Evolutionary conservation across 2,888 invertebrate species (phyloP).

Genomic region (Chrysomela aeneicollis): DNA sequence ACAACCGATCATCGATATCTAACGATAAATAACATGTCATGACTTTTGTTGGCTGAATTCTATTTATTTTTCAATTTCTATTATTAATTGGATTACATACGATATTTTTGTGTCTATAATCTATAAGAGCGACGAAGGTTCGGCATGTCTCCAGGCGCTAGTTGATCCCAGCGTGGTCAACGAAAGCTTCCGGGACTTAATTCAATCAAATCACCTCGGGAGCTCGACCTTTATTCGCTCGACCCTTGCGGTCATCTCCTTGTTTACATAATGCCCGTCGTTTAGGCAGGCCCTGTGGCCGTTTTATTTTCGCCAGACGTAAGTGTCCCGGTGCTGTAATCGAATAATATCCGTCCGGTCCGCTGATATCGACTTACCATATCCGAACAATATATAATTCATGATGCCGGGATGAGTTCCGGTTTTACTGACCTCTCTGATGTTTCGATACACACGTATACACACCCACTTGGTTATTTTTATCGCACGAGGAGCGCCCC

Average conservation of each 20-base stretch:
- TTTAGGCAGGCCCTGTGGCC: constrained; percentile 52
- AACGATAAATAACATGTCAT: too few relatives aligned
- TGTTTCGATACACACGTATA: neutral
- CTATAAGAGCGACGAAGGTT: too few relatives aligned
- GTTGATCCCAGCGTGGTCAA: constrained; percentile 26
- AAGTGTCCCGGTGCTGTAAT: constrained; percentile 35
- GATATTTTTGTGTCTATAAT: too few relatives aligned
- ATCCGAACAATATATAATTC: constrained; percentile 23
- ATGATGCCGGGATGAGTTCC: constrained; percentile 21
- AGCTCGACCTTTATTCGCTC: constrained; percentile 47
- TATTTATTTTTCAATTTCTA: too few relatives aligned
- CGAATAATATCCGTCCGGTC: constrained; percentile 54
- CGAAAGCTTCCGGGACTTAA: constrained; percentile 44
- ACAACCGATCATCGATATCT: too few relatives aligned
- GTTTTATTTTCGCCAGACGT: constrained; percentile 38
- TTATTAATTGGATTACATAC: too few relatives aligned
- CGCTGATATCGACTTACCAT: constrained; percentile 33
- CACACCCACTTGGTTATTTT: too few relatives aligned
- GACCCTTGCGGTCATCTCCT: constrained; percentile 54
- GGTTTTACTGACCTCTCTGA: constrained; percentile 21
- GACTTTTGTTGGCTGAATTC: too few relatives aligned
- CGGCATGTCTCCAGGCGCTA: neutral
- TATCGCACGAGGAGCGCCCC: too few relatives aligned
- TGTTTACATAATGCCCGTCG: constrained; percentile 61
- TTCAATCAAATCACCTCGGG: constrained; percentile 52